A percentile compares a stretch with the other conserved stretches of the same genome.
These are phyloP conservation scores for Perca flavescens DNA, from an alignment of 2,113 vertebrate genomes.

Conservation along the genomic window DNA sequence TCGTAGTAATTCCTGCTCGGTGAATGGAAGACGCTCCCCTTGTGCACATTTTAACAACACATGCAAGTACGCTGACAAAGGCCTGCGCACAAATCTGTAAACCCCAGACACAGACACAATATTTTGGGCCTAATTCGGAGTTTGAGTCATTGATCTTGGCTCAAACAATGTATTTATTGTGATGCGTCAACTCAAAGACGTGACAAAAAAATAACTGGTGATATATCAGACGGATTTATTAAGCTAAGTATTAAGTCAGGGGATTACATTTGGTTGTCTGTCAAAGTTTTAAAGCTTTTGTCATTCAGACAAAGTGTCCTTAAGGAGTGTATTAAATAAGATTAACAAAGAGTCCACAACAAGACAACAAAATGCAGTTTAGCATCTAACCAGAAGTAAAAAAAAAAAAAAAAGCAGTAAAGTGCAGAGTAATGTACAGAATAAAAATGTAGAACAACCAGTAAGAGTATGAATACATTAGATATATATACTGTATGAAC, in stretches of 20 bases:
- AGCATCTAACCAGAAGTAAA: too few species aligned
- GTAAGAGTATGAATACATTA: too few species aligned
- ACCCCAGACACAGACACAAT: not conserved
- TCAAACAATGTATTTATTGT: not conserved
- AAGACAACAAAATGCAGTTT: too few species aligned
- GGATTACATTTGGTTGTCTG: not conserved
- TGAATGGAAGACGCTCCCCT: not conserved
- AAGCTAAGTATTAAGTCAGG: not conserved
- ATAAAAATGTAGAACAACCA: too few species aligned
- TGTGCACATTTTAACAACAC: not conserved
- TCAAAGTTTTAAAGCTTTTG: too few species aligned
- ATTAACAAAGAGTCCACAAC: too few species aligned
- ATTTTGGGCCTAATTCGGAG: not conserved
- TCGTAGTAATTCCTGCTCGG: too few species aligned
- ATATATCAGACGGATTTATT: not conserved
- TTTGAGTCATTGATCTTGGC: slow-evolving; percentile 4
- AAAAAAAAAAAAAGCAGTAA: too few species aligned
- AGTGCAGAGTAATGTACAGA: too few species aligned
- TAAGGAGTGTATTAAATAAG: too few species aligned
- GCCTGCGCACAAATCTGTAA: slow-evolving; percentile 11
- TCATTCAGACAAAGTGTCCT: too few species aligned
- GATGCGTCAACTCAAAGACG: not conserved
- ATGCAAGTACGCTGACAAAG: not conserved
- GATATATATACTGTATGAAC: too few species aligned
- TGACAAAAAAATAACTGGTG: not conserved